A percentile compares a stretch with the other conserved stretches of the same genome.
These are phyloP conservation scores for Patella vulgata DNA, from an alignment of 1,140 invertebrate genomes.

Conservation along the genomic window DNA sequence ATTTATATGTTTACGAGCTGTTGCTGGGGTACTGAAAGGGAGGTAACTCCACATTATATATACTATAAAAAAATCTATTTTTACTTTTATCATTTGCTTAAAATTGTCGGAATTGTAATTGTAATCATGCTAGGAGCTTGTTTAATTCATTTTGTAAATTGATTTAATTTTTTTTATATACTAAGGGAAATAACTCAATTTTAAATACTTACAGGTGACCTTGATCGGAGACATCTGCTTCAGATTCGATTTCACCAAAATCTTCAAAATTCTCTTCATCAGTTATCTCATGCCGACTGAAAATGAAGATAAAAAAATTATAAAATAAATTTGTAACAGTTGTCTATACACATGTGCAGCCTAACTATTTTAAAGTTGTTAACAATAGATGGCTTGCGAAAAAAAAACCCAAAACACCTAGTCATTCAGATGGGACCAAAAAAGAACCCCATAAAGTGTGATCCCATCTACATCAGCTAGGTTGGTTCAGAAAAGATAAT, in stretches of 20 bases:
- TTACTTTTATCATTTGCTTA: no score
- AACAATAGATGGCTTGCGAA: no score
- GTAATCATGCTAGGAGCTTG: neutral
- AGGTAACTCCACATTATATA: neutral
- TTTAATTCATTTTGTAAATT: neutral
- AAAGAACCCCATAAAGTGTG: no score
- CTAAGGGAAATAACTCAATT: neutral
- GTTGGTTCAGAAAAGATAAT: no score
- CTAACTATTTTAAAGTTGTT: no score
- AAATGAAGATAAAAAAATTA: constrained; percentile 11
- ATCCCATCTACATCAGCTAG: no score
- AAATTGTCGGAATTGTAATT: no score
- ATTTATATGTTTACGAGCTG: constrained; percentile 27
- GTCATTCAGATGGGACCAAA: no score
- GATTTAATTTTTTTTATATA: neutral
- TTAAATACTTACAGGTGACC: constrained; percentile 36
- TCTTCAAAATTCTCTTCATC: constrained; percentile 61
- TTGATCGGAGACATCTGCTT: constrained; percentile 52
- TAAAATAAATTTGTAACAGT: no score
- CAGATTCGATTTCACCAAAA: constrained; percentile 59
- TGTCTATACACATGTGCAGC: no score
- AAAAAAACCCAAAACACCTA: no score
- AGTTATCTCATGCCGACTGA: constrained; percentile 49
- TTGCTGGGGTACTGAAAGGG: constrained; percentile 34
- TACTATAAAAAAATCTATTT: neutral